These are phyloP conservation scores for Spilogale gracilis DNA, from an alignment of 2,113 vertebrate genomes.

Conservation along the genomic window DNA sequence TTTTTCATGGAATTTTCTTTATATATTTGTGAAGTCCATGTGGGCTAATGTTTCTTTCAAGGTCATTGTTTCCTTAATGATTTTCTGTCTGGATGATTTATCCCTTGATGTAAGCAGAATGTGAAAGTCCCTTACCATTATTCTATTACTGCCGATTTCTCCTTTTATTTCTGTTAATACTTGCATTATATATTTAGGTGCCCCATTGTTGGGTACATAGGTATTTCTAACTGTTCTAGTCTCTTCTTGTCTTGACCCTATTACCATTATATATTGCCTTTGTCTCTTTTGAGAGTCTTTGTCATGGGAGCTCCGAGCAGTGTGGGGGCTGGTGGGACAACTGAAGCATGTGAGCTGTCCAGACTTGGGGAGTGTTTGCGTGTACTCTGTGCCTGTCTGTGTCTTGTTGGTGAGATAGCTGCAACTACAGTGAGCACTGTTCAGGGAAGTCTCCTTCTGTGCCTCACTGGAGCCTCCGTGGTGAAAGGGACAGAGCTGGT, in stretches of 20 bases:
- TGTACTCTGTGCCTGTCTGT: not conserved
- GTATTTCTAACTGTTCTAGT: not conserved
- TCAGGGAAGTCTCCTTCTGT: not conserved
- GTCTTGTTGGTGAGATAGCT: not conserved
- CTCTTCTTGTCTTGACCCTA: not conserved
- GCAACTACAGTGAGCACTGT: not conserved
- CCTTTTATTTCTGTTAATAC: not conserved
- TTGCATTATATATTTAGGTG: not conserved
- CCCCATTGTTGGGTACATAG: not conserved
- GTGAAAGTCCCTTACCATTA: not conserved
- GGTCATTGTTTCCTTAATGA: not conserved
- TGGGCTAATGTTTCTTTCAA: not conserved
- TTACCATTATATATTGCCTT: not conserved
- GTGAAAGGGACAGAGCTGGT: not conserved
- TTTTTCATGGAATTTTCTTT: not conserved
- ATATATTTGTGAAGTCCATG: not conserved
- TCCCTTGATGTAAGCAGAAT: not conserved
- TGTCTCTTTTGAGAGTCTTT: not conserved
- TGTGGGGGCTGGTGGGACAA: not conserved
- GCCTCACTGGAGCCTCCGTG: not conserved
- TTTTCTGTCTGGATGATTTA: not conserved
- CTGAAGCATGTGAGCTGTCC: not conserved
- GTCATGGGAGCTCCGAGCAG: not conserved
- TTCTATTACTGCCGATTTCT: not conserved
- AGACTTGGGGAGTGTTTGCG: not conserved